Conservation (phyloP, 2,888 invertebrate species). For the Cephus pulcher region DNA sequence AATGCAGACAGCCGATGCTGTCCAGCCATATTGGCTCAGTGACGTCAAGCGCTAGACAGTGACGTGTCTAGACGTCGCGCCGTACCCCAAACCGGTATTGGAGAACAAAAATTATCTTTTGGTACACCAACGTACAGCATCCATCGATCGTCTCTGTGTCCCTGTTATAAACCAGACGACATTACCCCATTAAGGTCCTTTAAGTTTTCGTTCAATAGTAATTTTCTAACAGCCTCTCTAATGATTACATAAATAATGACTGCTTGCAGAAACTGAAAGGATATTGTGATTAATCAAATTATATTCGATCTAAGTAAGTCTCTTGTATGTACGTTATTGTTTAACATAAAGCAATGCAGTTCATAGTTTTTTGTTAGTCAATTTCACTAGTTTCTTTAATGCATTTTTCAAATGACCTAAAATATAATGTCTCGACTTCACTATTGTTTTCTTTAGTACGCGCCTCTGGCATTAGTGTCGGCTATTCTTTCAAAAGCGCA, state of each 20-base stretch:
- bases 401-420: background rate
- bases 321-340: background rate
- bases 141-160: background rate
- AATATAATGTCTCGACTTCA: background rate
- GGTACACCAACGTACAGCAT: background rate
- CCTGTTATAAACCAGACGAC: background rate
- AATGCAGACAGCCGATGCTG: constrained; percentile 52
- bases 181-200: background rate
- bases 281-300: background rate
- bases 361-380: background rate
- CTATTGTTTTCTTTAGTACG: background rate
- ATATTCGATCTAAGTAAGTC: background rate
- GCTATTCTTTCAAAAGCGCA: background rate
- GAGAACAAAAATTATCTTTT: background rate
- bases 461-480: background rate
- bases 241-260: background rate
- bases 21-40: constrained; percentile 61
- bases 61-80: background rate
- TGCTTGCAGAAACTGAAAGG: background rate
- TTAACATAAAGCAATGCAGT: background rate
- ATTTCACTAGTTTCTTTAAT: background rate
- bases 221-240: background rate
- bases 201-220: background rate
- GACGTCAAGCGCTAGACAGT: constrained; percentile 38
- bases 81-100: background rate